phyloP scores from a whole-genome alignment of 2,888 invertebrate genomes.

The Dryocosmus kuriphilus region DNA sequence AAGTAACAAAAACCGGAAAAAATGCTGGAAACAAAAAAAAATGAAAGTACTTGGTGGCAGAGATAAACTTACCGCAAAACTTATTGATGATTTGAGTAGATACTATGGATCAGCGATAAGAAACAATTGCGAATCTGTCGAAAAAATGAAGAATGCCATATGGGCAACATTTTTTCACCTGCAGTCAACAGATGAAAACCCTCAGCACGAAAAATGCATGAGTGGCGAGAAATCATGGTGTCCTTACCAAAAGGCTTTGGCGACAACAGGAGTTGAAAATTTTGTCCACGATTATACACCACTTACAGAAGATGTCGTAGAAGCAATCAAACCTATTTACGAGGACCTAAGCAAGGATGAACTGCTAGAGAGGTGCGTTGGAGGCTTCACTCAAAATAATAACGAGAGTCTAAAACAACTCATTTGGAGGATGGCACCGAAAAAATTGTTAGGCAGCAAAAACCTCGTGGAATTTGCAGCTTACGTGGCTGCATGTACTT shows the following conservation, averaged over 20 bases:
- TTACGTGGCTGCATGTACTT: slow-evolving; percentile 76
- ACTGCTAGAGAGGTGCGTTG: slow-evolving; percentile 54
- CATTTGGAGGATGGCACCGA: slow-evolving; percentile 43
- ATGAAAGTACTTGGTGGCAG: too few relatives aligned
- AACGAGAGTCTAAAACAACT: slow-evolving; percentile 1
- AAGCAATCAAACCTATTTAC: slow-evolving; percentile 47
- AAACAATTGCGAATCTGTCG: slow-evolving; percentile 13
- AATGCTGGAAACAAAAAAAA: too few relatives aligned
- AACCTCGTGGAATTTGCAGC: slow-evolving; percentile 51
- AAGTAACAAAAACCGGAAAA: too few relatives aligned
- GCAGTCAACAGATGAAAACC: slow-evolving; percentile 50
- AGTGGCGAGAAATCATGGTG: slow-evolving; percentile 56
- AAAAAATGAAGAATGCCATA: slow-evolving; percentile 53
- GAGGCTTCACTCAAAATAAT: slow-evolving; percentile 57
- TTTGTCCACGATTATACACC: slow-evolving; percentile 43
- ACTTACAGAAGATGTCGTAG: slow-evolving; percentile 41
- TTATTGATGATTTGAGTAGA: slow-evolving; percentile 21
- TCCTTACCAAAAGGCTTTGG: slow-evolving; percentile 54
- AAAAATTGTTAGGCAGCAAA: slow-evolving; percentile 54
- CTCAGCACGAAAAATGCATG: slow-evolving; percentile 55
- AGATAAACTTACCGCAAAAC: neutral
- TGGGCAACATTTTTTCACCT: slow-evolving; percentile 55
- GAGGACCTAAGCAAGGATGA: slow-evolving; percentile 50
- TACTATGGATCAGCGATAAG: slow-evolving; percentile 52
- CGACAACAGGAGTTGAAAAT: slow-evolving; percentile 31